Evolutionary conservation across 2,113 vertebrate genomes (phyloP), one percentile per base, ranked within the genome.

Genomic region (Trachemys scripta): DNA sequence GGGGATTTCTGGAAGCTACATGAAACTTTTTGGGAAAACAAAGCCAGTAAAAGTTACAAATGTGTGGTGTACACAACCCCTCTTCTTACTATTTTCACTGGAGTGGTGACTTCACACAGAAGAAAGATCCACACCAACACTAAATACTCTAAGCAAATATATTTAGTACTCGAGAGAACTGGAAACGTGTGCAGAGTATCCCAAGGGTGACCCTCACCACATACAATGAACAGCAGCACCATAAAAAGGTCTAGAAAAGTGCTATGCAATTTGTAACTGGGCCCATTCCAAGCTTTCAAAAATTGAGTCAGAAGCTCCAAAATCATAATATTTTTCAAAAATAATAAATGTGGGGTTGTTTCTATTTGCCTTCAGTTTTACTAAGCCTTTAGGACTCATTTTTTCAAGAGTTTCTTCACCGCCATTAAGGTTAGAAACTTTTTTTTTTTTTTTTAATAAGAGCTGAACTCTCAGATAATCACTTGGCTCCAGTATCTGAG

Each of bases 301-400:
- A 13, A 20, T 9, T 7, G 5, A 80, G 13, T 19, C 35, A 25
- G 20, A 3, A 78, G 45, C 62, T 22, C 4, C 11, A 83, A 82
- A 78, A 14, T 24, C n/a, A 4, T 8, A 59, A 82, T 45, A 78
- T 10, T 10, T 27, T 80, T 57, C 80, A 29, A 45, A 57, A 10
- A 51, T 76, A 79, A 8, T 79, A 25, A 69, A 12, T 31, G 88
- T 53, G 1, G 38, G 1, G 25, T 88, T 1, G 57, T 80, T 82
- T n/a, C 29, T 29, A 0, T 27, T 80, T 1, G 25, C 10, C 45
- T 59, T 25, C 13, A 17, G 1, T 42, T 6, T n/a, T 86, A 11
- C 56, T 65, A 51, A 81, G 72, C 5, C 65, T 82, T 86, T 81
- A 78, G 25, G 50, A 10, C 16, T 84, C 24, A 76, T 38, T 42